Evolutionary conservation across 2,797 vertebrate genomes (phyloP).

Genomic region (Gadopsis marmoratus): DNA sequence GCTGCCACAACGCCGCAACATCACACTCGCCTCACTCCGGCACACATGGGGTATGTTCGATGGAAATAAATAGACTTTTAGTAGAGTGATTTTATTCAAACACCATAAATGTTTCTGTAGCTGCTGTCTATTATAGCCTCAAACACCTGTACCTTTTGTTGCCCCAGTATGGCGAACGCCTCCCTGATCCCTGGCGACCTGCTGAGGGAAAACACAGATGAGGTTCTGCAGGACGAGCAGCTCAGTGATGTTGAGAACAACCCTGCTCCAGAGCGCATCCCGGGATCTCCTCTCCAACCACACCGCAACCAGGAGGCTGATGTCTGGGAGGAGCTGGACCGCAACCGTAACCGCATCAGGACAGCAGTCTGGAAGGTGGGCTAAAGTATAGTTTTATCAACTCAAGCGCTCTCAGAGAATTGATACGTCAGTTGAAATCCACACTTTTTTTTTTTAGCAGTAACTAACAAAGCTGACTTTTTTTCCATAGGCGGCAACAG

Average conservation of each 20-base stretch:
- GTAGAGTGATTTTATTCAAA: too few relatives aligned
- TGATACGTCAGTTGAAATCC: not conserved
- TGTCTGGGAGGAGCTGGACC: conserved; percentile 98
- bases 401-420: not conserved
- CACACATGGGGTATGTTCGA: conserved; percentile 92
- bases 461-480: not conserved
- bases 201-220: conserved; percentile 96
- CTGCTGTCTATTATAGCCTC: not conserved
- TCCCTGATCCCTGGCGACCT: conserved; percentile 96
- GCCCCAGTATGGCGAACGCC: conserved; percentile 94
- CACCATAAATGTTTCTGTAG: not conserved
- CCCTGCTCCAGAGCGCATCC: conserved; percentile 87
- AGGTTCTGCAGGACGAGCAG: conserved; percentile 97
- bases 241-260: conserved; percentile 97
- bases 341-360: conserved; percentile 93
- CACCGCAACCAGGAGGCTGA: conserved; percentile 92
- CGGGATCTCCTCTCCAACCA: conserved; percentile 87
- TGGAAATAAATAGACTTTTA: not conserved
- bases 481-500: conserved; percentile 86
- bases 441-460: not conserved
- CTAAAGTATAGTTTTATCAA: not conserved
- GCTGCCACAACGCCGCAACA: conserved; percentile 93
- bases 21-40: conserved; percentile 95
- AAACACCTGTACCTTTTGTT: not conserved
- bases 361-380: conserved; percentile 90